phyloP scores from a whole-genome alignment of 2,797 vertebrate species.

The Channallabes apus region DNA sequence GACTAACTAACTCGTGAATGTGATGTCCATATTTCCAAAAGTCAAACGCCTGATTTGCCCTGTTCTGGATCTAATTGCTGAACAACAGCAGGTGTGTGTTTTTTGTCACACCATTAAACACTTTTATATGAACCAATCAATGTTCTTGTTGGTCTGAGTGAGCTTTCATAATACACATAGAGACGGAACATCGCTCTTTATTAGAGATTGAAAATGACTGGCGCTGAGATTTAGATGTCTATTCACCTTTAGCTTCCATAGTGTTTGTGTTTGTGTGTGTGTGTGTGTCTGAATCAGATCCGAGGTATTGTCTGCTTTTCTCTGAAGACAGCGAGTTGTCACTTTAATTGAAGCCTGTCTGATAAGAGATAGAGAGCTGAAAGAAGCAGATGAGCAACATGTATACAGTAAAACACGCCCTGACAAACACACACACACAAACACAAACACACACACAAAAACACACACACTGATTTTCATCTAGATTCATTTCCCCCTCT shows the following conservation, averaged over 20 bases:
- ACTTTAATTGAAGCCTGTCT: slow-evolving; percentile 39
- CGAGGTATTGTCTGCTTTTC: slow-evolving; percentile 17
- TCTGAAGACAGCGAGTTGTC: slow-evolving; percentile 29
- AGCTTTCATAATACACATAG: background rate
- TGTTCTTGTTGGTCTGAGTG: background rate
- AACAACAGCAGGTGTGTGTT: background rate
- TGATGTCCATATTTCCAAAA: background rate
- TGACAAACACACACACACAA: background rate
- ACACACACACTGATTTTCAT: background rate
- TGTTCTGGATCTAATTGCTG: background rate
- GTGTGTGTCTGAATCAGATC: slow-evolving; percentile 25
- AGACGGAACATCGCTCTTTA: background rate
- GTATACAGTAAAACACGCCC: background rate
- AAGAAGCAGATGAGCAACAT: background rate
- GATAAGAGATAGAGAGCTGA: slow-evolving; percentile 27
- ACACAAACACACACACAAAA: background rate
- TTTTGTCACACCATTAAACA: background rate
- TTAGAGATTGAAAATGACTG: background rate
- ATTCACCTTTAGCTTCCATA: slow-evolving; percentile 22
- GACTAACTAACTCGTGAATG: background rate
- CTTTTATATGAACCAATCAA: background rate
- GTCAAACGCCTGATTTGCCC: background rate
- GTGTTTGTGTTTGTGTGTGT: slow-evolving; percentile 13
- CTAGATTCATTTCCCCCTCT: no score
- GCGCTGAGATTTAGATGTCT: slow-evolving; percentile 7